Conservation (phyloP, 30 jellyfish, hydroid and myxozoan species). For the Aurelia aurita region DNA sequence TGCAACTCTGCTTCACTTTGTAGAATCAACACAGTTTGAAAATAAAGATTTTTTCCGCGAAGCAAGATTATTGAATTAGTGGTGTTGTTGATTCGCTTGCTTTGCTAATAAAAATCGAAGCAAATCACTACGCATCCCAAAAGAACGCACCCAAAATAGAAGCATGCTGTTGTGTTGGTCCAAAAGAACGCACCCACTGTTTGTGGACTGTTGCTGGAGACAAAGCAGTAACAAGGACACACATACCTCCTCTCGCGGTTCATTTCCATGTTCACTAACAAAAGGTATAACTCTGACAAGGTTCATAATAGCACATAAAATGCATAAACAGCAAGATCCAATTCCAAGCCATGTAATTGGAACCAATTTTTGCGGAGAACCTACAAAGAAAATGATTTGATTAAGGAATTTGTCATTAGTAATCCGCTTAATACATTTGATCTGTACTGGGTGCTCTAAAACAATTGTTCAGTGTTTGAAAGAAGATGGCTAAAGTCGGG, state of each 20-base stretch:
- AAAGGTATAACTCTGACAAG: slow-evolving; percentile 81
- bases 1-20: too few relatives aligned
- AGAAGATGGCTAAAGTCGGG: too few relatives aligned
- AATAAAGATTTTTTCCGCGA: too few relatives aligned
- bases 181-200: too few relatives aligned
- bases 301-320: slow-evolving; percentile 71
- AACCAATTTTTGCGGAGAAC: slow-evolving; percentile 29
- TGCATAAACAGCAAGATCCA: slow-evolving; percentile 45
- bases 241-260: slow-evolving; percentile 74
- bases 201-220: neutral
- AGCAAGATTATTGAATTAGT: too few relatives aligned
- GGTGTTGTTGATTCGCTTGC: too few relatives aligned
- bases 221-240: neutral
- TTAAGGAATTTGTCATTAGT: neutral
- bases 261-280: slow-evolving; percentile 78
- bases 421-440: neutral
- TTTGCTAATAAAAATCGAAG: too few relatives aligned
- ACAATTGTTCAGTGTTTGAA: neutral
- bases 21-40: too few relatives aligned
- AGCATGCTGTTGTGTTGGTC: too few relatives aligned
- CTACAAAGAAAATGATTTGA: slow-evolving; percentile 24
- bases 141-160: too few relatives aligned
- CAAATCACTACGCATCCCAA: too few relatives aligned
- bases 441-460: neutral
- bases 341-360: slow-evolving; percentile 75